Evolutionary conservation across 1,140 invertebrate genomes (phyloP).

Genomic region (Capitella teleta): DNA sequence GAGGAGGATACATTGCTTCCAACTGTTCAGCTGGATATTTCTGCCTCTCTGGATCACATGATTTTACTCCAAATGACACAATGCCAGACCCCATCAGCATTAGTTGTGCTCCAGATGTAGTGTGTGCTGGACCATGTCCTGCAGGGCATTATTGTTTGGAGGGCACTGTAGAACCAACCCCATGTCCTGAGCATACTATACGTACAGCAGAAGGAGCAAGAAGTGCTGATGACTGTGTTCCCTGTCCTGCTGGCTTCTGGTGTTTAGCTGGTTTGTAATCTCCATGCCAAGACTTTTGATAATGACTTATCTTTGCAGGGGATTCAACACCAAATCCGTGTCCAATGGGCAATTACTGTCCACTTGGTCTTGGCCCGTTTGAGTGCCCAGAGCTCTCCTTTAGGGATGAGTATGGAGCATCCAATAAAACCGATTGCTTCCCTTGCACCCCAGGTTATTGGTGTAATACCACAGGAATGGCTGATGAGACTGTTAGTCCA

Average conservation of each 20-base stretch:
- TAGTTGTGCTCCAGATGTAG: constrained; percentile 18
- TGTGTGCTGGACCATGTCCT: constrained; percentile 33
- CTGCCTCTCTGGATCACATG: constrained; percentile 29
- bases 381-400: constrained; percentile 27
- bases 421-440: constrained; percentile 21
- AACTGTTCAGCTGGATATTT: constrained; percentile 33
- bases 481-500: constrained; percentile 19
- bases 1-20: constrained; percentile 23
- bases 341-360: constrained; percentile 29
- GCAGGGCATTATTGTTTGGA: constrained; percentile 7
- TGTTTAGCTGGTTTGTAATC: neutral
- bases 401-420: constrained; percentile 25
- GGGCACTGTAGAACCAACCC: constrained; percentile 15
- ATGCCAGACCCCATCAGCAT: neutral
- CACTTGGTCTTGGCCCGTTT: constrained; percentile 19
- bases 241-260: constrained; percentile 8
- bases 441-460: constrained; percentile 31
- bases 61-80: constrained; percentile 24
- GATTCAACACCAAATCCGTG: constrained; percentile 20
- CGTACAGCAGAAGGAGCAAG: constrained; percentile 9
- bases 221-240: constrained; percentile 1
- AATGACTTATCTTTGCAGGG: constrained; percentile 16
- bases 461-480: constrained; percentile 30
- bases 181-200: constrained; percentile 30
- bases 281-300: no score